Percentiles rank a stretch among this genome's conserved stretches.
These are phyloP conservation scores for Epiblema foenella DNA, from an alignment of 2,888 invertebrate genomes.

Conservation along the genomic window DNA sequence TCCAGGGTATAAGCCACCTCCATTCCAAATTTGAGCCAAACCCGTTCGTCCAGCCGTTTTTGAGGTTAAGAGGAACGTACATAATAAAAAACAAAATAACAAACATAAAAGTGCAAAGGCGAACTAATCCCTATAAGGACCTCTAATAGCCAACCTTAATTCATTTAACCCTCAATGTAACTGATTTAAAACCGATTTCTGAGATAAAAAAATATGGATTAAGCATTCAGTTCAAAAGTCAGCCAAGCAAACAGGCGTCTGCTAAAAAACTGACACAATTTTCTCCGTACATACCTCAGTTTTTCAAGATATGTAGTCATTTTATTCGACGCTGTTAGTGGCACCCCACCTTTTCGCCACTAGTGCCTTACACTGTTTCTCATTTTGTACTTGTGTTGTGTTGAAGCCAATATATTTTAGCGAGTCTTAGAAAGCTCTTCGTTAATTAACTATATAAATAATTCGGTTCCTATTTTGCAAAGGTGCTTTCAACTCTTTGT, in stretches of 20 bases:
- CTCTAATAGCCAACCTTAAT: no score
- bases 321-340: constrained; percentile 7
- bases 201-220: background rate
- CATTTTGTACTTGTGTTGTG: constrained; percentile 36
- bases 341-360: constrained; percentile 10
- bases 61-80: no score
- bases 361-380: constrained; percentile 29
- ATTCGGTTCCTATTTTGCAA: constrained; percentile 11
- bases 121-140: no score
- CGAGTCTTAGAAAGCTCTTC: constrained; percentile 25
- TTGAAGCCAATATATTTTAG: constrained; percentile 29
- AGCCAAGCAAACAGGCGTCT: background rate
- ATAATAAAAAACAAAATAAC: no score
- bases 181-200: no score
- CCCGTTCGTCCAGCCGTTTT: no score
- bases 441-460: constrained; percentile 37
- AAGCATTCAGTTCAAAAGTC: background rate
- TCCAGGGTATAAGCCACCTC: no score
- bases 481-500: constrained; percentile 3
- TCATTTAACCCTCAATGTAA: no score
- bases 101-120: no score
- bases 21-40: no score
- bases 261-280: no score
- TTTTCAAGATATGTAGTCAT: background rate
- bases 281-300: background rate